Conservation (phyloP, 2,113 vertebrate genomes). For the Cavia aperea region DNA sequence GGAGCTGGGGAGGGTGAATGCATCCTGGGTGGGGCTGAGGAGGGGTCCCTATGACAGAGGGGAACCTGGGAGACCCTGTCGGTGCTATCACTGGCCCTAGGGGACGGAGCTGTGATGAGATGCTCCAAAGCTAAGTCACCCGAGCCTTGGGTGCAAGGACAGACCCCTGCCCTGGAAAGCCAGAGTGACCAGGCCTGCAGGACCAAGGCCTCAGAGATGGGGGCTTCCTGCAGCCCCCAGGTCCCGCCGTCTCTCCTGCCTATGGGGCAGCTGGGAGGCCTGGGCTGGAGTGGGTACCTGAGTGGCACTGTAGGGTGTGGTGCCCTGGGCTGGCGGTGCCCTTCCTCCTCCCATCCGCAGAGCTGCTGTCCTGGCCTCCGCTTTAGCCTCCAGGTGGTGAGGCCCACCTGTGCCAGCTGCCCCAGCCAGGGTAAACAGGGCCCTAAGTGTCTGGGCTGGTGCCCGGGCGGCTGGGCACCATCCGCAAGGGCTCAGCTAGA, state of each 20-base stretch:
- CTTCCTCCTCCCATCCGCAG: neutral
- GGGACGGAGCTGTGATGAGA: neutral
- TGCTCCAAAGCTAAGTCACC: neutral
- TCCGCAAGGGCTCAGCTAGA: neutral
- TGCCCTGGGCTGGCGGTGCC: neutral
- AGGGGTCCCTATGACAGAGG: neutral
- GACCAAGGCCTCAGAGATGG: neutral
- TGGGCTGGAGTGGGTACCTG: neutral
- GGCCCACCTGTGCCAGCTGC: slow-evolving; percentile 59
- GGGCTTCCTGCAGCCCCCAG: neutral
- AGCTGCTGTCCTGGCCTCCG: neutral
- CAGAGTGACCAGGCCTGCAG: neutral
- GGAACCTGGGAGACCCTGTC: neutral
- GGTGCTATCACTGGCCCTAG: neutral
- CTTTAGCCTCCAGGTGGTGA: slow-evolving; percentile 40
- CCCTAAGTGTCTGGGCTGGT: slow-evolving; percentile 67
- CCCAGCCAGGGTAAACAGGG: slow-evolving; percentile 65
- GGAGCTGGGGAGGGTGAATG: neutral
- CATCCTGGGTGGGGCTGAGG: neutral
- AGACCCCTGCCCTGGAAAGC: neutral
- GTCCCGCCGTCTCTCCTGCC: neutral
- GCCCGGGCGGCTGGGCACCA: slow-evolving; percentile 39
- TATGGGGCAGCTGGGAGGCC: neutral
- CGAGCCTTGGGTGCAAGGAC: neutral
- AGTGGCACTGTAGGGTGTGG: fast-evolving